Base-by-base conservation (phyloP, 2,888 invertebrate genomes). In the Idaea straminata region DNA sequence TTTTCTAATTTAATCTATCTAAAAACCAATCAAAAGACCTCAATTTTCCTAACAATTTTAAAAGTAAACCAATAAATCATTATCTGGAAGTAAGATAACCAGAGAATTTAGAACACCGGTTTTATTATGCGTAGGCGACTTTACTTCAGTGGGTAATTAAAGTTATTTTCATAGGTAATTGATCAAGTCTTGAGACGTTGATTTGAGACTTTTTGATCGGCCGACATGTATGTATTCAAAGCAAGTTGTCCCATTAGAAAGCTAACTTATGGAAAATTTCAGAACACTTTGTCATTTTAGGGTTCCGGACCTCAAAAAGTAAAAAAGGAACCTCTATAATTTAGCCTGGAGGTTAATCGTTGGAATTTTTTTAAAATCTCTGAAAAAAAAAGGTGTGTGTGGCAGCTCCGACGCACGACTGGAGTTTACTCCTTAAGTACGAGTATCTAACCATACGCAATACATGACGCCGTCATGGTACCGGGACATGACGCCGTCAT, bases 121-220 rank as follows among this genome's bases (percentile, higher is more conserved):
- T 73, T 65, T 67, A 71, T 73, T 73, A 65, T 66, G 81, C 80
- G 81, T 80, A 80, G 81, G 81, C 72, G 73, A 73, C 65, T 35
- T 25, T 34, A 72, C 78, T 69, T 71, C 67, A 70, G 47, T 47
- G 47, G 47, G 69, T 71, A 73, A 70, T 72, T 72, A 73, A 71
- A 72, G 71, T 59, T 72, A 70, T 73, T 72, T 73, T 72, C 67
- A 72, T 70, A 70, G 47, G 47, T 4, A 47, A 47, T 47, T 47
- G 47, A 47, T 47, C 47, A 47, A 7, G 7, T 47, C 13, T 47
- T 47, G 13, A 47, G 47, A 47, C 47, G 7, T 13, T 13, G 47
- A 47, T 47, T 13, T 47, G 47, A 47, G 13, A 13, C 47, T 47
- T 47, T 47, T 47, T 47, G 6, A 47, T 47, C 47, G 47, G 10